Base-by-base conservation (phyloP, 92 coral and sea anemone genomes). In the Epizoanthus fatuus region DNA sequence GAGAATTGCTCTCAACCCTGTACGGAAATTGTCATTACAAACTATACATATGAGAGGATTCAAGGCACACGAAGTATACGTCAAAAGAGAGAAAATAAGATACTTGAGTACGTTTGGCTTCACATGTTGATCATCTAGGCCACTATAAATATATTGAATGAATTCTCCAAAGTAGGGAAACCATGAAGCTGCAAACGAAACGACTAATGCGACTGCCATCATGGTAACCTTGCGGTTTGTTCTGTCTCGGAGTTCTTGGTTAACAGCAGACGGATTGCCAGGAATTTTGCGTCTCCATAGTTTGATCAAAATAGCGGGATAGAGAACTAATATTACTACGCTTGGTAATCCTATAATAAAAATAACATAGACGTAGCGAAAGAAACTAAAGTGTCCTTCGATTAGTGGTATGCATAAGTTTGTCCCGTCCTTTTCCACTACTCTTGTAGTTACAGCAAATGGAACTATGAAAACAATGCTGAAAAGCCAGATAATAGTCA, bases 31-130 rank as follows among this genome's bases (percentile, higher is more conserved):
- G 3, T 58, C 22, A 58, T 58, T 58, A 8, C 17, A 58, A 7
- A 58, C 63, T 58, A 58, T 11, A 16, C 63, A 58, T 58, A 58
- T 58, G 63, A 58, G 63, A 58, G 63, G 63, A 58, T 58, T 58
- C 3, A 58, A 58, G 0, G 22, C 63, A 58, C 63, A 17, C 7
- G 63, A 58, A n/a, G 25, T 22, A 16, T 58, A 58, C 5, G 63
- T 58, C n/a, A 58, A 58, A 16, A 58, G 22, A 16, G 7, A 16
- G 63, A 16, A 58, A 58, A 58, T 1, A 16, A 6, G 25, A 42
- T 58, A 58, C 22, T 58, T 16, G 22, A 6, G 19, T 3, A 19
- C 22, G 8, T 58, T 4, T 58, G 7, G 25, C 64, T 9, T n/a
- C 44, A 3, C 1, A 7, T 58, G 17, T n/a, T 58, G 7, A 58